Conservation (phyloP, 1,140 invertebrate genomes). For the Achatina immaculata region DNA sequence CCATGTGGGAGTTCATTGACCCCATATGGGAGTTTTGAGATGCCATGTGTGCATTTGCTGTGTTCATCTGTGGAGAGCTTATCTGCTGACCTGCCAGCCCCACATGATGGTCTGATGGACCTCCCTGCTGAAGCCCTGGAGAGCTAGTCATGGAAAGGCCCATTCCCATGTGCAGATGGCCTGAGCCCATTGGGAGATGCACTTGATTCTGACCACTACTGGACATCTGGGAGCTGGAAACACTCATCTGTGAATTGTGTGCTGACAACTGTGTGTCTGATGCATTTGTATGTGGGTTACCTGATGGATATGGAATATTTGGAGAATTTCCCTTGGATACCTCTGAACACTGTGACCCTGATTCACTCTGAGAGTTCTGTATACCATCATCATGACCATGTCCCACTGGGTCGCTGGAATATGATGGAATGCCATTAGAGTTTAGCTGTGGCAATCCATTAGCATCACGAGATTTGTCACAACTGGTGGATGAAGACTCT, state of each 20-base stretch:
- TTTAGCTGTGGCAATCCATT: conserved; percentile 23
- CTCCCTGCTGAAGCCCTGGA: conserved; percentile 10
- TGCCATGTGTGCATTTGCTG: conserved; percentile 17
- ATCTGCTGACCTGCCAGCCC: conserved; percentile 3
- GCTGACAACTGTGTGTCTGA: background rate
- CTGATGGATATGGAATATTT: conserved; percentile 2
- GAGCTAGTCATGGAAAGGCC: conserved; percentile 11
- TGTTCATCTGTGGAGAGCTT: conserved; percentile 26
- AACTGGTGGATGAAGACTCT: conserved; percentile 5
- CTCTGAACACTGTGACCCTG: conserved; percentile 33
- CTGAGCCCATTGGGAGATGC: conserved; percentile 23
- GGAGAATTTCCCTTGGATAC: conserved; percentile 31
- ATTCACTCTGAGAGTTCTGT: conserved; percentile 26
- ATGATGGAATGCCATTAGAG: conserved; percentile 29
- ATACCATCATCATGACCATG: conserved; percentile 32
- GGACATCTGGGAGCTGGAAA: conserved; percentile 20
- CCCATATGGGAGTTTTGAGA: conserved; percentile 35
- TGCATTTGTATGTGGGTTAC: conserved; percentile 28
- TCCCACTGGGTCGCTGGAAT: conserved; percentile 8
- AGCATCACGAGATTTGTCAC: conserved; percentile 18
- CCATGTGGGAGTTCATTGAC: conserved; percentile 34
- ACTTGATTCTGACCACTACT: conserved; percentile 17
- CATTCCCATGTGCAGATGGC: conserved; percentile 31
- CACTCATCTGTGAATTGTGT: background rate
- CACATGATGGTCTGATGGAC: conserved; percentile 15